Base-by-base conservation (phyloP, 2,888 invertebrate genomes). In the Carpatolechia fugitivella region DNA sequence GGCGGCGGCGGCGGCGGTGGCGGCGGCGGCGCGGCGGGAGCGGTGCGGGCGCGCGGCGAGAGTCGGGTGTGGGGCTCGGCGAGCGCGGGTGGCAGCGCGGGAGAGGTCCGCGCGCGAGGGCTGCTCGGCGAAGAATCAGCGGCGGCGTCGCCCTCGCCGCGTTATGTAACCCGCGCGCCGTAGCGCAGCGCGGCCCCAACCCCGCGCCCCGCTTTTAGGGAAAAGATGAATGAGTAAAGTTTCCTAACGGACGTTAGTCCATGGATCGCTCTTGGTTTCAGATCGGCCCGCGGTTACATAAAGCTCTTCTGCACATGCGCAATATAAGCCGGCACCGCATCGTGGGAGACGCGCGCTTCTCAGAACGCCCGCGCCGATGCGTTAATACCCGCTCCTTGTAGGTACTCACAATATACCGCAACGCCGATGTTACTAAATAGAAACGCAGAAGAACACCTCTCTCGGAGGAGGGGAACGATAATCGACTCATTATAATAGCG, bases 141-240 rank as follows among this genome's bases (percentile, higher is more conserved):
- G 68, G 74, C 73, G 68, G 65, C 76, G 68, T 68, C 67, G 68
- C 69, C 67, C 74, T 68, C 70, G 58, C 69, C 62, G 65, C 69
- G 66, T 87, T 88, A 88, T 68, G 76, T 87, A 87, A 86, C 80
- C 62, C 74, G 72, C 76, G 73, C 81, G 74, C 72, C 78, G 82
- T 84, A 84, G 82, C 83, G 83, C 84, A 79, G 78, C 81, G 74
- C 78, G 20, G 66, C 62, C 70, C 69, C 67, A 55, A 63, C 83
- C 85, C 85, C 81, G 61, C 84, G 58, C 85, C 84, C 84, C 85
- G 73, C 80, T 76, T 82, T 85, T 80, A 78, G 80, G 84, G 83
- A 85, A 89, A 88, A 86, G 87, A 89, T 88, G 88, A 89, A 88
- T 89, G 88, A 83, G 83, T 66, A 82, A 89, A 88, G 81, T 89